These are phyloP conservation scores for Sympetrum striolatum DNA, from an alignment of 2,888 invertebrate species.

Conservation along the genomic window DNA sequence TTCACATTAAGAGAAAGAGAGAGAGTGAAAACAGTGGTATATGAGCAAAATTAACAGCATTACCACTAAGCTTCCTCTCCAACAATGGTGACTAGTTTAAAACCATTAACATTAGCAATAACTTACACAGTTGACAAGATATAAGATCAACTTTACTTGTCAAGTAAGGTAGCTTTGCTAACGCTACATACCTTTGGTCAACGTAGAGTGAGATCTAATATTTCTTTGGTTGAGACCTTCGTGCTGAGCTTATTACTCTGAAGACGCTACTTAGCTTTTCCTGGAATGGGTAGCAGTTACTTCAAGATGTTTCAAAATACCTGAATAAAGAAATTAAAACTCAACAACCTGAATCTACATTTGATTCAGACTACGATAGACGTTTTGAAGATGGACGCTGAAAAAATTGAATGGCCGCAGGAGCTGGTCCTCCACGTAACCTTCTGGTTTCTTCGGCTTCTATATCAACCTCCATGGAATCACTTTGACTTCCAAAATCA, in stretches of 20 bases:
- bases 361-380: not conserved
- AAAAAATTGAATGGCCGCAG: constrained; percentile 25
- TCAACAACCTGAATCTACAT: not conserved
- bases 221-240: not conserved
- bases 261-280: not conserved
- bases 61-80: constrained; percentile 11
- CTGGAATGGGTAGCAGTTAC: not conserved
- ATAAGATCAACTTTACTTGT: not conserved
- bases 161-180: not conserved
- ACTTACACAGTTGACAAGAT: not conserved
- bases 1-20: constrained; percentile 13
- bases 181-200: not conserved
- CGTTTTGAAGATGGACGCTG: constrained; percentile 26
- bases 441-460: constrained; percentile 26
- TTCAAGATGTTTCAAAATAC: not conserved
- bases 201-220: not conserved
- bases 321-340: not conserved
- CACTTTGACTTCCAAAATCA: constrained; percentile 26
- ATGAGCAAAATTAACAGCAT: not conserved
- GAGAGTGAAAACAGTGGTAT: not conserved
- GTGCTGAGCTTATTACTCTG: constrained; percentile 9
- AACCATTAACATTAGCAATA: not conserved
- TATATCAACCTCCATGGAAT: constrained; percentile 15
- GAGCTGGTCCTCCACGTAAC: constrained; percentile 9
- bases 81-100: not conserved